phyloP scores from a whole-genome alignment of 2,113 vertebrate genomes.

The Chauna torquata region DNA sequence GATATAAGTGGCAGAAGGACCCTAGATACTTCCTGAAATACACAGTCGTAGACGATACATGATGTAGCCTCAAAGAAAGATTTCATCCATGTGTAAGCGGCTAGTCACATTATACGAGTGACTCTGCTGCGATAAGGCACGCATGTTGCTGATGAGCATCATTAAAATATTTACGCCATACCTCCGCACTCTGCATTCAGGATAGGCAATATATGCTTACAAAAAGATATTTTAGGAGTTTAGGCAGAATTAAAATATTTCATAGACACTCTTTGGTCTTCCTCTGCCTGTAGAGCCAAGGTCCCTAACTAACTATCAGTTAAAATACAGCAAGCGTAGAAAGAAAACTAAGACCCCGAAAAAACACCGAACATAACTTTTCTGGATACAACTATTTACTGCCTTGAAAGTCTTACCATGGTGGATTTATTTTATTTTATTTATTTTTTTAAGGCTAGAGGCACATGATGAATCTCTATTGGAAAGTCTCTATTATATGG shows the following conservation, averaged over 20 bases:
- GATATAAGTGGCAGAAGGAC: not conserved
- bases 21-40: not conserved
- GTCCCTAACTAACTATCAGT: not conserved
- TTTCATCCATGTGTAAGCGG: not conserved
- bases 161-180: not conserved
- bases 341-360: not conserved
- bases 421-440: not conserved
- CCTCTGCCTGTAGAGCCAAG: not conserved
- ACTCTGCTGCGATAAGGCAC: not conserved
- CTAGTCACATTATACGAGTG: accelerated
- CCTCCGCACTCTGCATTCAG: not conserved
- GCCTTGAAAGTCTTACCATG: not conserved
- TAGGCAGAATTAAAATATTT: not conserved
- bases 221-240: not conserved
- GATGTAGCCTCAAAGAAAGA: not conserved
- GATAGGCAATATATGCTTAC: not conserved
- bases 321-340: not conserved
- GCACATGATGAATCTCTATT: not conserved
- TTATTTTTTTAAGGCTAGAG: not conserved
- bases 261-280: not conserved
- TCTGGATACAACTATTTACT: not conserved
- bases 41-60: not conserved
- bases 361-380: not conserved
- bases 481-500: not conserved
- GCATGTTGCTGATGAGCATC: not conserved